Evolutionary conservation across 2,113 vertebrate genomes (phyloP), one percentile per base, ranked within the genome.

Genomic region (human): DNA sequence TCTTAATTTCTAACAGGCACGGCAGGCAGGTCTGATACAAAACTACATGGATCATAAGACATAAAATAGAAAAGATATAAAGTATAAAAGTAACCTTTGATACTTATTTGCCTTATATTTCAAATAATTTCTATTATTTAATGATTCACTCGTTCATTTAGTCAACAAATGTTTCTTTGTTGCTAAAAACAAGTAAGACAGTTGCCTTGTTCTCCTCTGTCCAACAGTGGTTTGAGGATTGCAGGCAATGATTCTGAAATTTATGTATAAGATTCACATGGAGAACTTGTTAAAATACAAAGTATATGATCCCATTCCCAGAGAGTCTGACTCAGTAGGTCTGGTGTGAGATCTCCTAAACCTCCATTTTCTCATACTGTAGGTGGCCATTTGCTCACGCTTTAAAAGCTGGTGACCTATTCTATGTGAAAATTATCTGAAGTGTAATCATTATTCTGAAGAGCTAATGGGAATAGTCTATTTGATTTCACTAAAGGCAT

Each of bases 91-190:
- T 96, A 0, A 81, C 40, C 43, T 91, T 94, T 79, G 11, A 82
- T 8, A 32, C 9, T 86, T 95, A 85, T 73, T 93, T 92, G 8
- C 7, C 5, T 81, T 82, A 43, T 79, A 82, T 27, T 80, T 92
- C 32, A 83, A 93, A 89, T 91, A 89, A 25, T 61, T 90, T 94
- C 18, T 90, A 13, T 92, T 81, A 66, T 70, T 90, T 85, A 91
- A 23, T 91, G 90, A 88, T 95, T 88, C 16, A 92, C 25, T 80
- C 35, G 59, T 27, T 89, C 40, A 79, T 50, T 82, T 89, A 48
- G 35, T 32, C 32, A 92, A 38, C 25, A 96, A 78, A 93, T 57
- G 57, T 61, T 52, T 80, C 79, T 93, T 96, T 96, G 17, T 89
- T 86, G 50, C 61, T 75, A 79, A 86, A 57, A 90, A 94, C 1